Evolutionary conservation across 2,888 invertebrate species (phyloP).

Genomic region (Tenthredo notha): DNA sequence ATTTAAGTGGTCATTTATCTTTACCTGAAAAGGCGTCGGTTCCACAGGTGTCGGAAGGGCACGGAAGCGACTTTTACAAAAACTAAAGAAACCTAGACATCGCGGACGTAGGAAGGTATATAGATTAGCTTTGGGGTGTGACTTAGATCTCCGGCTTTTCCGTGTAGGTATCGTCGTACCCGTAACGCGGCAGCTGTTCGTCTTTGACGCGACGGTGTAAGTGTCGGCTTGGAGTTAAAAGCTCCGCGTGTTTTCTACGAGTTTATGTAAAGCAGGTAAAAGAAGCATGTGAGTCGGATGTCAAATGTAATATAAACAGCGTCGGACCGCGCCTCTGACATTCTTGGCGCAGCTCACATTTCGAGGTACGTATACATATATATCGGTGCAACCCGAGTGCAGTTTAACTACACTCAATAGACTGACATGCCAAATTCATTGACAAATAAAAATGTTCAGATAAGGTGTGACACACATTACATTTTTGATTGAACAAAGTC

Average conservation of each 20-base stretch:
- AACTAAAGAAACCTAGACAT: neutral
- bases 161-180: conserved; percentile 20
- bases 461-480: neutral
- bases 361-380: neutral
- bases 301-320: conserved; percentile 48
- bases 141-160: conserved; percentile 24
- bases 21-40: neutral
- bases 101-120: neutral
- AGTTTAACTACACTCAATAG: conserved; percentile 12
- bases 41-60: conserved; percentile 24
- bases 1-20: conserved; percentile 25
- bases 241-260: conserved; percentile 41
- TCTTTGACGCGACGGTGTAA: conserved; percentile 25
- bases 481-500: neutral
- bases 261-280: conserved; percentile 52
- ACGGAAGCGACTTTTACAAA: conserved; percentile 23
- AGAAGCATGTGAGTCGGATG: conserved; percentile 51
- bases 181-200: conserved; percentile 47
- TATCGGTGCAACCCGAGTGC: neutral
- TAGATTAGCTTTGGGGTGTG: conserved; percentile 33
- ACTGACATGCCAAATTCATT: conserved; percentile 9
- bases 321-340: conserved; percentile 44
- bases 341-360: conserved; percentile 40
- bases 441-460: conserved; percentile 15
- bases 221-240: conserved; percentile 38